phyloP scores from a whole-genome alignment of 2,888 invertebrate species.

The Stegana nigrithorax region DNA sequence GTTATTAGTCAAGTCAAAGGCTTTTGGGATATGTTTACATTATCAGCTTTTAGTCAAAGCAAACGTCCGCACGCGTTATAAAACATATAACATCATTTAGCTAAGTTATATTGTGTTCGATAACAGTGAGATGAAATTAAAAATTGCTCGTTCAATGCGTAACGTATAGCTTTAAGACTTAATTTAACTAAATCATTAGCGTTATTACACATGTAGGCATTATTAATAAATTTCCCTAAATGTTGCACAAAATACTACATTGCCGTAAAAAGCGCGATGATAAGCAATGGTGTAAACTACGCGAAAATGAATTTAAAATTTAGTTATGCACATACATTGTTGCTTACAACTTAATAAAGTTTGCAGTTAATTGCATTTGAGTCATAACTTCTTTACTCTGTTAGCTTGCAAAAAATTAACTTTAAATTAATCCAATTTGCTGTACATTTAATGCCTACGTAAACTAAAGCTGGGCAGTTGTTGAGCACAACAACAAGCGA shows the following conservation, averaged over 20 bases:
- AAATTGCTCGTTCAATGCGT: too few relatives aligned
- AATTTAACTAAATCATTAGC: too few relatives aligned
- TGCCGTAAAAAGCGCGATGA: neutral
- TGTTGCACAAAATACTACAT: neutral
- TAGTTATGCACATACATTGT: too few relatives aligned
- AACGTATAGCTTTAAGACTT: too few relatives aligned
- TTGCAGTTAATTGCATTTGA: neutral
- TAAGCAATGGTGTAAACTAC: too few relatives aligned
- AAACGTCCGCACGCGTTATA: too few relatives aligned
- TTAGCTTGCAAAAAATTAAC: neutral
- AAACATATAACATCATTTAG: too few relatives aligned
- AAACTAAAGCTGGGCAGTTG: constrained; percentile 71
- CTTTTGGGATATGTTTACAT: constrained; percentile 1
- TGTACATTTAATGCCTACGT: constrained; percentile 48
- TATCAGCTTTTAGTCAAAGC: too few relatives aligned
- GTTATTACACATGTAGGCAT: neutral
- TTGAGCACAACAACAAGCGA: constrained; percentile 81
- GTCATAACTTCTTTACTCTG: neutral
- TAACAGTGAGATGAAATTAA: too few relatives aligned
- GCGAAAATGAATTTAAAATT: too few relatives aligned
- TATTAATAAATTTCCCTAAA: constrained; percentile 5
- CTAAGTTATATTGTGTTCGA: too few relatives aligned
- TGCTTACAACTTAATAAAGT: neutral
- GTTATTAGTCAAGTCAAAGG: neutral
- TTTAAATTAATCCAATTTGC: neutral